A percentile compares a stretch with the other conserved stretches of the same genome.
These are phyloP conservation scores for Spheniscus humboldti DNA, from an alignment of 2,797 vertebrate species.

Conservation along the genomic window DNA sequence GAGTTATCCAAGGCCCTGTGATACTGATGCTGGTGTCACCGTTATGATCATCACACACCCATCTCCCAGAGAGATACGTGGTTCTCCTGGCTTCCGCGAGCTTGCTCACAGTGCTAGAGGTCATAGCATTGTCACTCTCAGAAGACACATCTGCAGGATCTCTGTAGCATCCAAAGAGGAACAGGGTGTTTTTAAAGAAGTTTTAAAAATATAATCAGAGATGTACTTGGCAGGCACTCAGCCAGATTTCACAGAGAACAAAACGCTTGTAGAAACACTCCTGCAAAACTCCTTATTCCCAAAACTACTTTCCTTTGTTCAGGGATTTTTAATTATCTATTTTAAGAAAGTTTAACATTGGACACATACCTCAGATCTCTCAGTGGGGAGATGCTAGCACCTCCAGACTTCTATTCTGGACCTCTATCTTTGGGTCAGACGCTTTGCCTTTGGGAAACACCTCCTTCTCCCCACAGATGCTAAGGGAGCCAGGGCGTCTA, in stretches of 20 bases:
- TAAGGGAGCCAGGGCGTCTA: not conserved
- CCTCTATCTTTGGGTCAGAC: not conserved
- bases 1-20: slow-evolving; percentile 85
- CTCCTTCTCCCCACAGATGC: not conserved
- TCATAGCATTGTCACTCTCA: slow-evolving; percentile 87
- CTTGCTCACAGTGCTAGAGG: slow-evolving; percentile 95
- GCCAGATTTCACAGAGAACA: not conserved
- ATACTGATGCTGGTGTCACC: slow-evolving; percentile 97
- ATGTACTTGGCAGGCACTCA: fast-evolving
- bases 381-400: not conserved
- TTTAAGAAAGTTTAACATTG: not conserved
- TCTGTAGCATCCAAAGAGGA: slow-evolving; percentile 62
- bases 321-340: not conserved
- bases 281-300: not conserved
- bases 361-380: not conserved
- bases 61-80: slow-evolving; percentile 93
- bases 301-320: not conserved
- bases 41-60: slow-evolving; percentile 97
- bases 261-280: not conserved
- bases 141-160: slow-evolving; percentile 85
- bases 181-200: not conserved
- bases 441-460: not conserved
- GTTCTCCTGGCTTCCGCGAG: slow-evolving; percentile 92
- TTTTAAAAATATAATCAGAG: not conserved
- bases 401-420: not conserved